A percentile compares a stretch with the other conserved stretches of the same genome.
Evolutionary conservation across 2,888 invertebrate species (phyloP).

Genomic region (Acleris holmiana): DNA sequence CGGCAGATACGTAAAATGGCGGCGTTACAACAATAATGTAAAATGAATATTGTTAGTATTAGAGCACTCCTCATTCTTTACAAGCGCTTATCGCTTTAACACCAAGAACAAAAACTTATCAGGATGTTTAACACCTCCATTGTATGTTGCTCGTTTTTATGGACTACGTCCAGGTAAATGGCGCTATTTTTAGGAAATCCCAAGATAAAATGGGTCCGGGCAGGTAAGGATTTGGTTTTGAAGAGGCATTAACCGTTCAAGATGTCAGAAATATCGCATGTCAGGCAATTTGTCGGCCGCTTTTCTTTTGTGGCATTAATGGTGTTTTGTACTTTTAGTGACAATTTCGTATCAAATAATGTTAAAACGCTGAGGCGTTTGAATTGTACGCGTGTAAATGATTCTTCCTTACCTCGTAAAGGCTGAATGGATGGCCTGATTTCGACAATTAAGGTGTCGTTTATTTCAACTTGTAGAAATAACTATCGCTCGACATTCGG

Average conservation of each 20-base stretch:
- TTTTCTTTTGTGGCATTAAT: conserved; percentile 7
- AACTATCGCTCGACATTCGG: too few species aligned
- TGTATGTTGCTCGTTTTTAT: conserved; percentile 19
- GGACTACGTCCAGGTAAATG: conserved; percentile 18
- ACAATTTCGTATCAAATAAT: too few species aligned
- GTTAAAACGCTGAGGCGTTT: too few species aligned
- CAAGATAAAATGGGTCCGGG: conserved; percentile 11
- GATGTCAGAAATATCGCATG: not conserved
- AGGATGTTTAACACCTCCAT: conserved; percentile 7
- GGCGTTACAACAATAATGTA: too few species aligned
- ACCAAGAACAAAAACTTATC: conserved; percentile 23
- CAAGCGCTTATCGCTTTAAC: not conserved
- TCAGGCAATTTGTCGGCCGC: conserved; percentile 11
- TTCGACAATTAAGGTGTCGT: not conserved
- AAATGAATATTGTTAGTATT: too few species aligned
- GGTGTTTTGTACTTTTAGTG: too few species aligned
- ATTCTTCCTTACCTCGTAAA: too few species aligned
- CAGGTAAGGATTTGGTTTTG: conserved; percentile 11
- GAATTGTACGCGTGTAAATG: too few species aligned
- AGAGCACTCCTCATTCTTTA: not conserved
- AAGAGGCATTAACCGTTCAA: conserved; percentile 14
- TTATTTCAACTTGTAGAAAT: not conserved
- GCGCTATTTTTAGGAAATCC: conserved; percentile 26
- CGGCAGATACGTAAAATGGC: too few species aligned
- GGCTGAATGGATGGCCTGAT: too few species aligned